These are phyloP conservation scores for Calypte anna DNA, from an alignment of 2,113 vertebrate species.

Conservation along the genomic window DNA sequence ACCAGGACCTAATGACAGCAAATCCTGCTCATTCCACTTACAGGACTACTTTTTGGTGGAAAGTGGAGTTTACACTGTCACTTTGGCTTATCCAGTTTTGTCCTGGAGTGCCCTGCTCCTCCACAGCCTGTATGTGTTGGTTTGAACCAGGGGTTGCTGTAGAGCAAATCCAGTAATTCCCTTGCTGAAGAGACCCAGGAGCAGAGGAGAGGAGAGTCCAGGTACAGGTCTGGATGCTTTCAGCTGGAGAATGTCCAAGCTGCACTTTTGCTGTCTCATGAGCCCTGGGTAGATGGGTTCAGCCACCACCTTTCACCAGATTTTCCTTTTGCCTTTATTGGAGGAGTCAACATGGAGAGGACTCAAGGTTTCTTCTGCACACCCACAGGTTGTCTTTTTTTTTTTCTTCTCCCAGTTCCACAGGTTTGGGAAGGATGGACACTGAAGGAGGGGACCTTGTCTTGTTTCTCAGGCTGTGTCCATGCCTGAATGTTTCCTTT, in stretches of 20 bases:
- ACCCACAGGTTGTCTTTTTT: neutral
- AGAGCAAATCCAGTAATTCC: neutral
- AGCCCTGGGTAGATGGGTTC: neutral
- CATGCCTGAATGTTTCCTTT: constrained; percentile 63
- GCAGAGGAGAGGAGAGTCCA: neutral
- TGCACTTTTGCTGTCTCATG: neutral
- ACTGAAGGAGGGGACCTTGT: neutral
- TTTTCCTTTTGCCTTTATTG: neutral
- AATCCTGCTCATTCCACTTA: neutral
- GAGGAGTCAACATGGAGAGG: neutral
- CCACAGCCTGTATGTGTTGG: fast-evolving
- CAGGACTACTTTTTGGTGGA: neutral
- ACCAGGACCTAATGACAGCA: constrained; percentile 21
- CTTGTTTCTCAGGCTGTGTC: constrained; percentile 34
- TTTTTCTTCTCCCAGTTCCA: neutral
- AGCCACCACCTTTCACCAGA: fast-evolving
- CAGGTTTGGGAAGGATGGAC: neutral
- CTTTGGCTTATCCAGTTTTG: neutral
- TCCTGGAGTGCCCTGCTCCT: neutral
- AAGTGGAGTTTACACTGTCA: neutral
- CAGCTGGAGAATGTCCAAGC: neutral
- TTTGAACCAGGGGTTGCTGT: neutral
- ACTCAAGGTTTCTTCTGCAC: neutral
- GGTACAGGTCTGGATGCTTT: neutral
- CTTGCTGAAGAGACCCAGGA: neutral